A percentile compares a stretch with the other conserved stretches of the same genome.
Evolutionary conservation across 2,797 vertebrate species (phyloP).

Genomic region (Leptatherina wallacei): DNA sequence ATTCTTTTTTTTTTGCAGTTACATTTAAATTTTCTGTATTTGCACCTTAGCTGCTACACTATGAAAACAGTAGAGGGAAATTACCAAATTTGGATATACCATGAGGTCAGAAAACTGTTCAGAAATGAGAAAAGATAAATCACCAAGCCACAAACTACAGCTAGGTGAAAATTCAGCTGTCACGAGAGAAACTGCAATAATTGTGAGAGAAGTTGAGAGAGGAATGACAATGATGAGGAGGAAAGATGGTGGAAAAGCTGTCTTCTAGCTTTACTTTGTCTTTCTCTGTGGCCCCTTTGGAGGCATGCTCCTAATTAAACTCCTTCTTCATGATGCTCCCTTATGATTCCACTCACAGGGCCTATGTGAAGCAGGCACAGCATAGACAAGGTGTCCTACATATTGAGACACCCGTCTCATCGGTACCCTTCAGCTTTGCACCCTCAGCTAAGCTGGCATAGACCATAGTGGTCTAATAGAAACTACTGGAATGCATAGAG

Average conservation of each 20-base stretch:
- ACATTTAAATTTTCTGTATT: background rate
- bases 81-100: slow-evolving; percentile 7
- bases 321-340: slow-evolving; percentile 84
- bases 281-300: slow-evolving; percentile 78
- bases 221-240: slow-evolving; percentile 45
- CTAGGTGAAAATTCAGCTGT: slow-evolving; percentile 4
- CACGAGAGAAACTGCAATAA: slow-evolving; percentile 18
- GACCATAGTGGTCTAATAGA: slow-evolving; percentile 37
- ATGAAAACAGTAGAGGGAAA: background rate
- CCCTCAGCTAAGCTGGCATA: slow-evolving; percentile 56
- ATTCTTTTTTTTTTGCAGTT: background rate
- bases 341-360: slow-evolving; percentile 82
- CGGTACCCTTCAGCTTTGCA: slow-evolving; percentile 70
- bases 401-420: slow-evolving; percentile 79
- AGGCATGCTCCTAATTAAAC: slow-evolving; percentile 88
- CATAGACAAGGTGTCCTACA: slow-evolving; percentile 85
- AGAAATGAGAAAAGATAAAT: slow-evolving; percentile 15
- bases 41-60: background rate
- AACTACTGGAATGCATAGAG: slow-evolving; percentile 16
- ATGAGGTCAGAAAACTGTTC: background rate
- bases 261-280: slow-evolving; percentile 73
- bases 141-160: slow-evolving; percentile 5
- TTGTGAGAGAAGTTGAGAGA: slow-evolving; percentile 25
- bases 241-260: slow-evolving; percentile 63
- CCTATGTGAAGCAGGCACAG: slow-evolving; percentile 77